Evolutionary conservation across 2,113 vertebrate genomes (phyloP), one percentile per base, ranked within the genome.

Genomic region (Reinhardtius hippoglossoides): DNA sequence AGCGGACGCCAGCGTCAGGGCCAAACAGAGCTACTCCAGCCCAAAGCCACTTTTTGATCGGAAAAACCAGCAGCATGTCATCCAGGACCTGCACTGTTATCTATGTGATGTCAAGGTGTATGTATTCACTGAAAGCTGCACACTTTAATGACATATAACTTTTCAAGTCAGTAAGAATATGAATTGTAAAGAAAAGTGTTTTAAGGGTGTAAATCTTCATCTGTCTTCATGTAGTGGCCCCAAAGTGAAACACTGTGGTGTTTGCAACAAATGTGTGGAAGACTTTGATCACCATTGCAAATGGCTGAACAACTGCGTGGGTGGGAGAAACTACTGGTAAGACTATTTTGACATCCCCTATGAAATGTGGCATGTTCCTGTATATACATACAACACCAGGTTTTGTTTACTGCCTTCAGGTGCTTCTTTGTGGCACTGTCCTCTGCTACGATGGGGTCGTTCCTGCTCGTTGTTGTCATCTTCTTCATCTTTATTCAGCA

Each of bases 271-370:
- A 72, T 96, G 95, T 61, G 85, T 96, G 31, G 82, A 92, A 0
- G 92, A 94, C 71, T 96, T 96, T 54, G 95, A 96, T 80, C 95
- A 96, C 61, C 95, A 96, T 64, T 96, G 96, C 83, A 94, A 94
- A 59, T 96, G 95, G 95, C 88, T 96, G 52, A 96, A 96, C 90
- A 96, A 92, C 76, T 96, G 96, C 5, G 93, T 96, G n/a, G 94
- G 96, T 8, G 87, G 88, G 12, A 93, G 94, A 65, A 96, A 96
- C 87, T 96, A 96, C 79, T 78, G 94, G 96, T 95, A 87, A 94
- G 94, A 20, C 13, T 6, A 50, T 1, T 15, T 50, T 54, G 52
- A 9, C n/a, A 15, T 21, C 52, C 6, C 50, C 5, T 2, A 57
- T 27, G 56, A 14, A 8, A 4, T 50, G 7, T 50, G 16, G 46